Evolutionary conservation across 2,888 invertebrate species (phyloP).

Genomic region (Ophion costatus): DNA sequence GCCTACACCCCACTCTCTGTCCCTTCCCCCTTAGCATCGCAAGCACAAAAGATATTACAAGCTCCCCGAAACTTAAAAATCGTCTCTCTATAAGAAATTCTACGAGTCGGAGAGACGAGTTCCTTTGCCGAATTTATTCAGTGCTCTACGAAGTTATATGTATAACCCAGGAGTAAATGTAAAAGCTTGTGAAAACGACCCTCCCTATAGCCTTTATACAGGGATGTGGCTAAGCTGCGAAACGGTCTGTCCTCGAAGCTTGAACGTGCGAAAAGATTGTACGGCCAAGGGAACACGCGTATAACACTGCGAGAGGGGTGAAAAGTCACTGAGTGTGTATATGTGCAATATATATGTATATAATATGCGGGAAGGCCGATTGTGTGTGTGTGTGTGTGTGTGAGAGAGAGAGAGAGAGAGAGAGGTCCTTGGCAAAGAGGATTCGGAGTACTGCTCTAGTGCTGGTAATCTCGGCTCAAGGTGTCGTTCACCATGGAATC

Average conservation of each 20-base stretch:
- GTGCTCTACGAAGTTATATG: slow-evolving; percentile 79
- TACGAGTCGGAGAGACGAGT: slow-evolving; percentile 33
- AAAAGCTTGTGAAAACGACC: slow-evolving; percentile 69
- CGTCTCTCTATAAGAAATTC: slow-evolving; percentile 50
- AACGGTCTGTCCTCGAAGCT: slow-evolving; percentile 58
- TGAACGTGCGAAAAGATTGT: slow-evolving; percentile 54
- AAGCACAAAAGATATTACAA: slow-evolving; percentile 59
- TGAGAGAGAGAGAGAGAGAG: slow-evolving; percentile 60
- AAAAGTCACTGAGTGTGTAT: slow-evolving; percentile 16
- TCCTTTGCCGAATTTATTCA: slow-evolving; percentile 60
- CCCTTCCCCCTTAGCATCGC: slow-evolving; percentile 4
- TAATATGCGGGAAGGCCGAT: slow-evolving; percentile 56
- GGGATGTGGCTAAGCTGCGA: slow-evolving; percentile 50
- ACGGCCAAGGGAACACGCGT: slow-evolving; percentile 60
- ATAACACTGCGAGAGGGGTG: slow-evolving; percentile 53
- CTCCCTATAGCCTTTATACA: slow-evolving; percentile 37
- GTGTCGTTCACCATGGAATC: slow-evolving; percentile 71
- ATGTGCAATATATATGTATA: slow-evolving; percentile 33
- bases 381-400: slow-evolving; percentile 67
- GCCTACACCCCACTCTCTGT: no score
- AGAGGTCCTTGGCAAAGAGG: slow-evolving; percentile 77
- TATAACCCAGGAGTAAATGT: slow-evolving; percentile 67
- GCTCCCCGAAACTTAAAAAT: slow-evolving; percentile 61
- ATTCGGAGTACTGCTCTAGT: slow-evolving; percentile 72
- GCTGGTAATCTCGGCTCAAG: slow-evolving; percentile 81